Evolutionary conservation across 2,797 vertebrate species (phyloP), one percentile per base, ranked within the genome.

Genomic region (Leontopithecus rosalia): DNA sequence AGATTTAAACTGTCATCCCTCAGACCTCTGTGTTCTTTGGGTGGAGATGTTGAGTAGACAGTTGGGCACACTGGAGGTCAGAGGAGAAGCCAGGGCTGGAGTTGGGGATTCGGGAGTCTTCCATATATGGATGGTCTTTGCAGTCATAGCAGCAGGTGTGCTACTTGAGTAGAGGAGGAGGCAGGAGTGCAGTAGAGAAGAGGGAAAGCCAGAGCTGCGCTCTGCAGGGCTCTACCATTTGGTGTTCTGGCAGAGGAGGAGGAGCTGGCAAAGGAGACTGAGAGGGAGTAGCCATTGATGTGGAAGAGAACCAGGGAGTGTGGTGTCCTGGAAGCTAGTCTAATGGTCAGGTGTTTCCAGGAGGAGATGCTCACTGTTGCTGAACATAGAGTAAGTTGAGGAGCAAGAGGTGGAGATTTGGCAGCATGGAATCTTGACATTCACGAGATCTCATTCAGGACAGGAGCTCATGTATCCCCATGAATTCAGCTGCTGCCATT

Each of bases 211-310:
- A 19, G 55, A 76, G 36, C 5, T 19, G 58, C 67, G 10, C 30
- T 73, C 33, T 4, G 48, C 64, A 41, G 14, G 55, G 30, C 36
- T 13, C 2, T n/a, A 17, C 17, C 1, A 0, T 57, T n/a, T 11
- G 14, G 58, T 76, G 50, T 67, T 57, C 52, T 61, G 82, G 50
- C 26, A 13, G 43, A 67, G 73, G 52, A 43, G 43, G 57, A 83
- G 87, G 33, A 12, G 28, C 58, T 28, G 52, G 33, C 26, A 13
- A 52, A 55, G 64, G 72, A 46, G 43, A 36, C 55, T 26, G 30
- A 52, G 36, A 55, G 10, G 14, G 20, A 15, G n/a, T 30, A 2
- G 26, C n/a, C 3, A 2, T 0, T 0, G 13, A 46, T 10, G 7
- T 79, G 77, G 58, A n/a, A 64, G 70, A 43, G 10, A 39, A n/a